A percentile compares a stretch with the other conserved stretches of the same genome.
phyloP scores from a whole-genome alignment of 2,888 invertebrate genomes.

The Phortica okadai region DNA sequence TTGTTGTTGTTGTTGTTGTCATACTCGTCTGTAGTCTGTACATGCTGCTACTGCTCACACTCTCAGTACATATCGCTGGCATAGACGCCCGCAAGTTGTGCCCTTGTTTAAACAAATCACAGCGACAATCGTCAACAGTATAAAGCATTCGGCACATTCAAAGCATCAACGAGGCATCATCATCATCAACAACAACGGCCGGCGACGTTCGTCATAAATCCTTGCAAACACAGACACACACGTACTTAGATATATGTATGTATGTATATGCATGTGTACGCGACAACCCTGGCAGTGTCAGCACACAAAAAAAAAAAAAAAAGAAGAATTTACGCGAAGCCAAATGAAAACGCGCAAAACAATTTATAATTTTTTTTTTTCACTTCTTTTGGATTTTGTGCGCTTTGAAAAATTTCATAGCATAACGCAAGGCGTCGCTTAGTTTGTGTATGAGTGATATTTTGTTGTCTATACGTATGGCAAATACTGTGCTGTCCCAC shows the following conservation, averaged over 20 bases:
- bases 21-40: conserved; percentile 36
- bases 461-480: not conserved
- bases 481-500: not conserved
- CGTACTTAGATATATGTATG: conserved; percentile 19
- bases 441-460: conserved; percentile 3
- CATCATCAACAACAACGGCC: conserved; percentile 23
- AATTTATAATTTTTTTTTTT: not conserved
- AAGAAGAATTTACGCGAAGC: conserved; percentile 27
- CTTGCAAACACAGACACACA: conserved; percentile 19
- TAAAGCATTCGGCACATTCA: no score
- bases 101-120: conserved; percentile 31
- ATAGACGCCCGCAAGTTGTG: conserved; percentile 32
- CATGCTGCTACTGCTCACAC: conserved; percentile 16
- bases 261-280: not conserved
- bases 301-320: not conserved
- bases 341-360: conserved; percentile 8
- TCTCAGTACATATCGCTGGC: conserved; percentile 17
- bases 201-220: conserved; percentile 25
- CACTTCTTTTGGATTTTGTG: not conserved
- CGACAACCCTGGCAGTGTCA: conserved; percentile 7
- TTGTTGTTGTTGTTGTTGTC: no score
- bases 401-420: conserved; percentile 34
- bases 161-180: conserved; percentile 9
- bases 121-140: conserved; percentile 1
- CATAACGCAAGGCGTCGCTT: conserved; percentile 24